These are phyloP conservation scores for Anguilla japonica DNA, from an alignment of 2,113 vertebrate genomes.

Conservation along the genomic window DNA sequence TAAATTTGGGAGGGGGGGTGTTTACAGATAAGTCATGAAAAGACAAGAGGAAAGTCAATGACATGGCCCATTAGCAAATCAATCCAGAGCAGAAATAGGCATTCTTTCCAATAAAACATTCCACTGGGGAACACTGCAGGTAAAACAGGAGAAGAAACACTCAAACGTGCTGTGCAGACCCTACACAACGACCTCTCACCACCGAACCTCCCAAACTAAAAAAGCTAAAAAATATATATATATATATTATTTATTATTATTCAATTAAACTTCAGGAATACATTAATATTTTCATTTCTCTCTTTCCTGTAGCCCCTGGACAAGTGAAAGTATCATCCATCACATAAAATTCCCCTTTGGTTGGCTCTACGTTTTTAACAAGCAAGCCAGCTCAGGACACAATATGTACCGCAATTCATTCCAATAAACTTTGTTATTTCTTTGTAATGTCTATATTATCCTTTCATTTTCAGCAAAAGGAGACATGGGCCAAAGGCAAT, in stretches of 20 bases:
- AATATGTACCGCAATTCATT: constrained; percentile 44
- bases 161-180: constrained; percentile 7
- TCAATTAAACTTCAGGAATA: constrained; percentile 33
- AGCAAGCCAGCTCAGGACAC: constrained; percentile 42
- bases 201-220: background rate
- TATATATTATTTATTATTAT: constrained; percentile 24
- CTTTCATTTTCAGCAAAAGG: background rate
- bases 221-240: background rate
- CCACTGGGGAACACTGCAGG: constrained; percentile 25
- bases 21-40: constrained; percentile 23
- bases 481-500: background rate
- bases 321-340: constrained; percentile 45
- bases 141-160: constrained; percentile 38
- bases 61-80: constrained; percentile 34
- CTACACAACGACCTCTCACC: background rate
- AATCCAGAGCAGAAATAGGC: constrained; percentile 37
- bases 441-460: constrained; percentile 35
- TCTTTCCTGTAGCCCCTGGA: constrained; percentile 52
- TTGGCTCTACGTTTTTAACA: constrained; percentile 51
- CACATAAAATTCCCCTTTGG: constrained; percentile 45
- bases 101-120: constrained; percentile 30
- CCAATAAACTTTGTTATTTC: constrained; percentile 48
- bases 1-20: background rate
- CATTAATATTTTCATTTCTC: constrained; percentile 56
- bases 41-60: constrained; percentile 24